Base-by-base conservation (phyloP, 2,888 invertebrate species). In the Parascotia fuliginaria region DNA sequence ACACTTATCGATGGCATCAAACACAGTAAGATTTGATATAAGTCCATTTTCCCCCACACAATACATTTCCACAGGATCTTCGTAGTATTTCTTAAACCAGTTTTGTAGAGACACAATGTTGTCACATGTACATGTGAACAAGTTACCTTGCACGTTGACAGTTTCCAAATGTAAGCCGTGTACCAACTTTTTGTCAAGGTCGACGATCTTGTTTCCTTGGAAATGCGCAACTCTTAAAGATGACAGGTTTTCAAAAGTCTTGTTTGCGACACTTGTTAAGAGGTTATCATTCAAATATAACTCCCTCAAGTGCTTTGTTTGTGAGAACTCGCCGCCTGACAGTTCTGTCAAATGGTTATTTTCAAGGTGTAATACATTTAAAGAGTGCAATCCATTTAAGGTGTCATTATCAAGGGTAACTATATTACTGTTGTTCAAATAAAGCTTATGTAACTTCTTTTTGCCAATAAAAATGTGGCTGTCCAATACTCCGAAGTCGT, bases 401-500 rank as follows among this genome's bases (percentile, higher is more conserved):
- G 96, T 96, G 55, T 95, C 94, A 83, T 96, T 96, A 78, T 95
- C 95, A 54, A 97, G 93, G 9, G 93, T 93, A 31, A 93, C 93
- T 50, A 97, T 95, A 64, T 95, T 95, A 78, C 96, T 96, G 81
- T 95, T 95, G 80, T 97, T 97, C 47, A 97, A 90, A 82, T 94
- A 96, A 38, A 97, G 92, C 65, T 95, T 94, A 75, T 95, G 94
- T 59, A 97, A 90, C 77, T 96, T 95, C 81, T 96, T 96, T 83
- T 96, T 96, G 4, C 96, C 97, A 71, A 97, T 96, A 83, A 97
- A 97, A 65, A 96, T 94, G 85, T 97, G 96, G 80, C 96, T 96
- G 48, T 94, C 94, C 19, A 97, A 92, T 41, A 94, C 93, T 12
- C 94, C 94, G 61, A 97, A 94, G 74, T 95, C 93, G 81, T 97